Base-by-base conservation (phyloP, 2,888 invertebrate species). In the Sepiola atlantica region DNA sequence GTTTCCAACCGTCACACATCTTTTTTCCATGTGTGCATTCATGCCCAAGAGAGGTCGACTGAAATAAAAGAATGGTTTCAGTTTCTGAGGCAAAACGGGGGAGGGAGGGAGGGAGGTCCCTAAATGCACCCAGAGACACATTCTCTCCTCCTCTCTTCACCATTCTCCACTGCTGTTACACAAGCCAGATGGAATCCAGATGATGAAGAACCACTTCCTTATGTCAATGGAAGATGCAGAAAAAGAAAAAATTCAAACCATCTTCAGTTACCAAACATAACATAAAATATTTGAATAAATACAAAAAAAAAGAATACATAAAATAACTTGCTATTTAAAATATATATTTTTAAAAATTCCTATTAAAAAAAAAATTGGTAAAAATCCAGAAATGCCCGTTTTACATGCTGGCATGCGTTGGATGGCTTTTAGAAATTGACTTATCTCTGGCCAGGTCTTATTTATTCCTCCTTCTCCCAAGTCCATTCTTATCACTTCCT, bases 31-130 rank as follows among this genome's bases (percentile, higher is more conserved):
- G 57, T 57, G 57, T 57, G 57, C 57, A 20, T 57, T 20, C 57
- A 57, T 21, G 20, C 77, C 77, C n/a, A 77, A 45, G 45, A 45
- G 77, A n/a, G n/a, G 77, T 77, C 45, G 45, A 45, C 77, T 77
- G n/a, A 77, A 77, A 32, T 45, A n/a, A n/a, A 77, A 77, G 77
- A 77, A 77, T 77, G 77, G 77, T 77, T n/a, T 77, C 77, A 77
- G n/a, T 77, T 77, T 77, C n/a, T n/a, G n/a, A 16, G n/a, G 77
- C 77, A 77, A 77, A 77, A 77, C n/a, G n/a, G n/a, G 77, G 16
- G n/a, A 14, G 77, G 45, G 45, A 45, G 77, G 16, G n/a, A 14
- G 77, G 45, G 45, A 45, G 45, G 77, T n/a, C n/a, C 2, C 3
- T 16, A 14, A 77, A 77, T 77, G 77, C 77, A 77, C 77, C n/a